Percentiles rank a stretch among this genome's conserved stretches.
These are phyloP conservation scores for Podocnemis expansa DNA, from an alignment of 2,113 vertebrate genomes.

Conservation along the genomic window DNA sequence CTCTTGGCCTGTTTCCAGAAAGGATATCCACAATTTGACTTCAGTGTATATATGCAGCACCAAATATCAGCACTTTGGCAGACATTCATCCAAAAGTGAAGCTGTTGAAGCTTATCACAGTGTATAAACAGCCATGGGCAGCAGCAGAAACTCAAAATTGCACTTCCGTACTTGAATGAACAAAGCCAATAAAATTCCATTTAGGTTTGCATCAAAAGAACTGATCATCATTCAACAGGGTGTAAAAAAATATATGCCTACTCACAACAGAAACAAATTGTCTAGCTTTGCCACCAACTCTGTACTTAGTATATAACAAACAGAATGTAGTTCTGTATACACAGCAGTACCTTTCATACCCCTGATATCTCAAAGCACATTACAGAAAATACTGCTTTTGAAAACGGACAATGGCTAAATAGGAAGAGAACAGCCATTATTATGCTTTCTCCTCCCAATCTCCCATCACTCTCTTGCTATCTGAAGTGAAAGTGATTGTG, in stretches of 20 bases:
- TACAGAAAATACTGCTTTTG: not conserved
- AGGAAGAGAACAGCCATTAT: not conserved
- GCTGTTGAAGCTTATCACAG: not conserved
- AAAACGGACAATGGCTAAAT: not conserved
- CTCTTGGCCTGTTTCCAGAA: not conserved
- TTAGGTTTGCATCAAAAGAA: fast-evolving
- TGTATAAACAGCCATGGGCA: not conserved
- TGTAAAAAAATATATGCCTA: not conserved
- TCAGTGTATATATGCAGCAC: not conserved
- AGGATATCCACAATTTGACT: not conserved
- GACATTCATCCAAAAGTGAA: not conserved
- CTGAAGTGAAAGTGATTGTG: not conserved
- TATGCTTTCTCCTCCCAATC: not conserved
- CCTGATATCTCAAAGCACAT: not conserved
- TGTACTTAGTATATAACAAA: not conserved
- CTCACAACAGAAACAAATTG: not conserved
- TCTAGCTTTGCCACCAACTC: not conserved
- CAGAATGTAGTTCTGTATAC: not conserved
- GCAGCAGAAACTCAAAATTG: fast-evolving
- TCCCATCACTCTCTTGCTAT: not conserved
- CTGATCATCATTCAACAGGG: not conserved
- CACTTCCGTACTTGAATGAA: not conserved
- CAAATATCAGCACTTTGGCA: constrained; percentile 24
- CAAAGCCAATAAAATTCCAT: fast-evolving
- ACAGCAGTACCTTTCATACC: not conserved